These are phyloP conservation scores for Leguminivora glycinivorella DNA, from an alignment of 1,140 invertebrate genomes.

Conservation along the genomic window DNA sequence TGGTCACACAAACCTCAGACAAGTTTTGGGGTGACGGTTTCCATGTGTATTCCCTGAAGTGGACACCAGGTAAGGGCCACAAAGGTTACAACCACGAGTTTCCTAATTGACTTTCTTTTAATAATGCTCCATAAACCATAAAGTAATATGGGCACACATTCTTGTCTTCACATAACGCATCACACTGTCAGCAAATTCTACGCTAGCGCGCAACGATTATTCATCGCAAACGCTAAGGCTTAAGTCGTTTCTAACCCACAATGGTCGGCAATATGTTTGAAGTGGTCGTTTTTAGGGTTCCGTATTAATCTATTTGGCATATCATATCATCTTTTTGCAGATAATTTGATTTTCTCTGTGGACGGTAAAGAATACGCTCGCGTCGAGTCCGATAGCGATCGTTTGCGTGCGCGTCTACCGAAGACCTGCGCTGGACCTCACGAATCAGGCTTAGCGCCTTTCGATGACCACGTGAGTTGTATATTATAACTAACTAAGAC, in stretches of 20 bases:
- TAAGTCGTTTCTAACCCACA: too few relatives aligned
- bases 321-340: not conserved
- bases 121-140: too few relatives aligned
- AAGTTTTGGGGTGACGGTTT: conserved; percentile 79
- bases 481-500: not conserved
- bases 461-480: not conserved
- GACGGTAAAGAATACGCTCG: not conserved
- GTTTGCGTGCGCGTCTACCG: not conserved
- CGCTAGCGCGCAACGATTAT: too few relatives aligned
- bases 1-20: conserved; percentile 34
- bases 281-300: too few relatives aligned
- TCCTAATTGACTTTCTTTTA: not conserved
- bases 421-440: not conserved
- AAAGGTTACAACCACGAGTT: conserved; percentile 15
- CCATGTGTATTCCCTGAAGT: conserved; percentile 81
- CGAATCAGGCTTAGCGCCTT: not conserved
- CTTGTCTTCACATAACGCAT: too few relatives aligned
- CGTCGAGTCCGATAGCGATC: not conserved
- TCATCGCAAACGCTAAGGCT: too few relatives aligned
- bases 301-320: too few relatives aligned
- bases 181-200: too few relatives aligned
- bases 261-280: too few relatives aligned
- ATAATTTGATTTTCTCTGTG: not conserved
- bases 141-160: too few relatives aligned
- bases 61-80: conserved; percentile 77